phyloP scores from a whole-genome alignment of 30 jellyfish, hydroid and myxozoan genomes.

The Rhopilema esculentum region DNA sequence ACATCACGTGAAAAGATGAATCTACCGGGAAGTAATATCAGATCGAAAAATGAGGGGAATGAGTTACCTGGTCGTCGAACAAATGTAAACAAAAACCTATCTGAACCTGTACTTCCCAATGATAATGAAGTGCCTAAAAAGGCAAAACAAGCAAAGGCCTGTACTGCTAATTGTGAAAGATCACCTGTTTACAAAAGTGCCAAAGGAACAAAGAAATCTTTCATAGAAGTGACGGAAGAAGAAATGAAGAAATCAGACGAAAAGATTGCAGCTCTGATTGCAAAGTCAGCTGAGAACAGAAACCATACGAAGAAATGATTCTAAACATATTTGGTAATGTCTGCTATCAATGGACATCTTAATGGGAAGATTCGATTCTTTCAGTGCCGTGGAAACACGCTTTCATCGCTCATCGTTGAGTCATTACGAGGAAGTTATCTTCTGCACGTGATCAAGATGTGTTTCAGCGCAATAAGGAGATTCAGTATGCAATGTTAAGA shows the following conservation, averaged over 20 bases:
- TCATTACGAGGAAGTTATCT: too few relatives aligned
- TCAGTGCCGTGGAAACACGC: too few relatives aligned
- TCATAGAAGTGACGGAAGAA: neutral
- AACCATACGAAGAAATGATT: neutral
- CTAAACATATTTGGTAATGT: neutral
- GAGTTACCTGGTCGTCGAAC: neutral
- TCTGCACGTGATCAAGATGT: too few relatives aligned
- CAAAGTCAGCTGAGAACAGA: constrained; percentile 1
- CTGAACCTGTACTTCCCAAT: neutral
- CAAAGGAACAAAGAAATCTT: neutral
- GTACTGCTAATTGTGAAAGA: neutral
- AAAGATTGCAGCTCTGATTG: neutral
- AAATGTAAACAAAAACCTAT: neutral
- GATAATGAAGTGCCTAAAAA: neutral
- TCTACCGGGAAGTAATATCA: neutral
- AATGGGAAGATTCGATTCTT: neutral
- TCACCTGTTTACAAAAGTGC: neutral
- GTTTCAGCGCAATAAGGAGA: too few relatives aligned
- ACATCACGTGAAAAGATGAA: neutral
- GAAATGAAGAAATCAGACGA: constrained; percentile 19
- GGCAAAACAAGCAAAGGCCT: neutral
- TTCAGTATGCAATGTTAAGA: too few relatives aligned
- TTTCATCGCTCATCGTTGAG: too few relatives aligned
- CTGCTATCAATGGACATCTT: neutral
- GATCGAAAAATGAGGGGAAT: neutral